phyloP scores from a whole-genome alignment of 2,113 vertebrate genomes.

The Astatotilapia flaviijosephi region DNA sequence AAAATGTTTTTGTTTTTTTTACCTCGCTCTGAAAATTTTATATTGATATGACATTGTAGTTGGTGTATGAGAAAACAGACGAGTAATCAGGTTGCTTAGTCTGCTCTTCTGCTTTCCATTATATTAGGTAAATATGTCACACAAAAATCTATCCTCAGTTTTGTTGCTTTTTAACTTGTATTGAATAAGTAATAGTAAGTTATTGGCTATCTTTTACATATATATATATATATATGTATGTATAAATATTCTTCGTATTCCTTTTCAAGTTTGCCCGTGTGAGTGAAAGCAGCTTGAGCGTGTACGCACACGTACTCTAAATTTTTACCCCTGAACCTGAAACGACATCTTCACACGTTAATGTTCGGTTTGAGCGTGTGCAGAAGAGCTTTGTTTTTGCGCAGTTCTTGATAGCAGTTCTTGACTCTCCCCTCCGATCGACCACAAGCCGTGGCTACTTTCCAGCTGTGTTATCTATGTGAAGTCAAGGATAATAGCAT shows the following conservation, averaged over 20 bases:
- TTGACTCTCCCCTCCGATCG: neutral
- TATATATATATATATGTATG: no score
- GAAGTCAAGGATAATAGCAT: neutral
- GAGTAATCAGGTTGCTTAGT: neutral
- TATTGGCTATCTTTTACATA: neutral
- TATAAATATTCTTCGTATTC: neutral
- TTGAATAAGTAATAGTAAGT: neutral
- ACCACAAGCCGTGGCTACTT: neutral
- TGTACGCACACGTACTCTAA: neutral
- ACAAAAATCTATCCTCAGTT: neutral
- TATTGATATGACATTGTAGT: neutral
- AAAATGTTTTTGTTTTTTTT: neutral
- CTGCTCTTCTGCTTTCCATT: neutral
- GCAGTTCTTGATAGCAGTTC: neutral
- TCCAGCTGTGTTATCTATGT: neutral
- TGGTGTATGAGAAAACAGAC: neutral
- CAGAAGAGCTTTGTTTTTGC: neutral
- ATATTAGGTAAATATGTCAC: neutral
- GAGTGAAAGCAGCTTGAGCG: neutral
- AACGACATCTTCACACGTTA: neutral
- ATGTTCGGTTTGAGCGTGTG: neutral
- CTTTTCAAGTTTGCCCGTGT: neutral
- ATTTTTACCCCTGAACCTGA: neutral
- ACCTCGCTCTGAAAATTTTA: neutral
- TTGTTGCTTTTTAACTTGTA: neutral